Evolutionary conservation across 1,140 invertebrate species (phyloP), one percentile per base, ranked within the genome.

Genomic region (Hylyphantes graminicola): DNA sequence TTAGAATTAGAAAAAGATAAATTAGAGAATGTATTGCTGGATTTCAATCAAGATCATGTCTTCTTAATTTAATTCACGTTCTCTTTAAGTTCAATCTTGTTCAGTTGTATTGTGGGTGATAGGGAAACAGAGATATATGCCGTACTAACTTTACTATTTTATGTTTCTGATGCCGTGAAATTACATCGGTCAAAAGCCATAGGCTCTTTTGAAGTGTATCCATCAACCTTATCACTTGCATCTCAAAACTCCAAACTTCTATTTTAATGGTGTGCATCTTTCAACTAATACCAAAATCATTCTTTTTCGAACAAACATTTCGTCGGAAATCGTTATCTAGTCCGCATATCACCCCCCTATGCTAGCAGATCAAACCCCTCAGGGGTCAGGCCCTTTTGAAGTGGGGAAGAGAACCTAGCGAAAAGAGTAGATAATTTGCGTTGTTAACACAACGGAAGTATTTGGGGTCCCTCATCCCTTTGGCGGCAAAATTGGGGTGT

Each of bases 381-480:
- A 15, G 72, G 72, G 72, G 72, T 57, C 72, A 59, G 35, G 72
- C 72, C 72, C 53, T 0, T n/a, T 19, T 17, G 4, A 9, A 5
- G 74, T n/a, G 74, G 9, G 50, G 15, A 17, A 15, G 57, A 55
- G 72, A 19, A 7, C 19, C 10, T n/a, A 9, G 74, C 15, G 57
- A 61, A 61, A 59, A 57, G 77, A 72, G 70, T 51, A 50, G 77
- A 80, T 80, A 80, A 80, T 80, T 80, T 70, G 77, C 77, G 77
- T 80, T 80, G 77, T 80, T 80, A 80, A 80, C 67, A 70, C 48
- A 59, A 67, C 12, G 61, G 55, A 65, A 70, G 48, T 80, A n/a
- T 70, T 70, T 50, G 9, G 15, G 10, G n/a, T 35, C 55, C 8
- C 54, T 59, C 54, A 17, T 21, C 67, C 67, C 13, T 53, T 70